A percentile compares a stretch with the other conserved stretches of the same genome.
phyloP scores from a whole-genome alignment of 2,797 vertebrate genomes.

The Acanthurus leucopareius region DNA sequence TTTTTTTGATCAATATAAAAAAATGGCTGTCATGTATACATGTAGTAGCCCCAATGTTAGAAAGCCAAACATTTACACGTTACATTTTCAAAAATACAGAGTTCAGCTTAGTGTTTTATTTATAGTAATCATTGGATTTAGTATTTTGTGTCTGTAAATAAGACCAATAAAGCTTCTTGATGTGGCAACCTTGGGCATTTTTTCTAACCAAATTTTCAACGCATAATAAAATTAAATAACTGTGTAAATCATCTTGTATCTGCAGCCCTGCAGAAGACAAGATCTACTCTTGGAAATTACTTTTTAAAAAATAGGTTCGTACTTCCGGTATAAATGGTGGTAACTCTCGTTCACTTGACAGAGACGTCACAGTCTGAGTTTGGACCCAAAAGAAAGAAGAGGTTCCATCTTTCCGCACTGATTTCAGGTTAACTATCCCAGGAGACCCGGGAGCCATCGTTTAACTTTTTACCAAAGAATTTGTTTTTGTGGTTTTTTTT shows the following conservation, averaged over 20 bases:
- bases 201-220: not conserved
- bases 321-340: slow-evolving; percentile 24
- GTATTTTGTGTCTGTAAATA: not conserved
- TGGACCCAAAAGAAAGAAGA: slow-evolving; percentile 12
- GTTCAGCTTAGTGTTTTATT: too few relatives aligned
- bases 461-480: not conserved
- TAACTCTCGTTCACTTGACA: not conserved
- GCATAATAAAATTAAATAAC: not conserved
- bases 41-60: not conserved
- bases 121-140: not conserved
- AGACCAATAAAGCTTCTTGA: not conserved
- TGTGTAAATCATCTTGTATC: too few relatives aligned
- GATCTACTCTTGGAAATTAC: slow-evolving; percentile 13
- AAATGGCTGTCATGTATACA: too few relatives aligned
- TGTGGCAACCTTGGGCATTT: not conserved
- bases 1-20: too few relatives aligned
- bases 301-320: not conserved
- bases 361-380: slow-evolving; percentile 1
- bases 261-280: not conserved
- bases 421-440: slow-evolving; percentile 81
- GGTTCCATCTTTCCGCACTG: not conserved
- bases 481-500: not conserved
- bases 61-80: not conserved
- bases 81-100: not conserved
- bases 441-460: not conserved